These are phyloP conservation scores for Troglohyphantes excavatus DNA, from an alignment of 2,888 invertebrate species.

Conservation along the genomic window DNA sequence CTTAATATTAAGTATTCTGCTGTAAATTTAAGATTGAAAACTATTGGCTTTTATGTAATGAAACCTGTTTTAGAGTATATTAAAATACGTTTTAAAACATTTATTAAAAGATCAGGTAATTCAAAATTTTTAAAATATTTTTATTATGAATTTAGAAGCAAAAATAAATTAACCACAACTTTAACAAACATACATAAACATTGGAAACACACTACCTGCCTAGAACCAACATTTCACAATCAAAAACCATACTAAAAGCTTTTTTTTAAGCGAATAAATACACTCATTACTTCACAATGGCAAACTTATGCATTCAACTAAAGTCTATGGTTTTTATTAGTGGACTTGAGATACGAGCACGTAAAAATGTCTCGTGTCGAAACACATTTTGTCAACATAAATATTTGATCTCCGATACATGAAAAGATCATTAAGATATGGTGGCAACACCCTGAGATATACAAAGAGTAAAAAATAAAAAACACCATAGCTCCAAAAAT, in stretches of 20 bases:
- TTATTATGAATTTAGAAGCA: constrained; percentile 49
- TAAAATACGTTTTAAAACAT: too few species aligned
- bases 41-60: too few species aligned
- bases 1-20: too few species aligned
- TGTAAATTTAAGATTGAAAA: too few species aligned
- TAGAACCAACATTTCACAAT: constrained; percentile 40
- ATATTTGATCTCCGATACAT: constrained; percentile 1
- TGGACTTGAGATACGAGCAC: not conserved
- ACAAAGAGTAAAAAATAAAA: not conserved
- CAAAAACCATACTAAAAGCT: constrained; percentile 36
- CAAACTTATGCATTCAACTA: constrained; percentile 2
- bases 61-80: too few species aligned
- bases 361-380: not conserved
- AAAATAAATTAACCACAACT: constrained; percentile 71
- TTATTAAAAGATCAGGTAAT: not conserved
- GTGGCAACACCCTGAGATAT: constrained; percentile 5
- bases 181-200: constrained; percentile 53
- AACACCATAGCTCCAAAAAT: not conserved
- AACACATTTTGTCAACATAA: not conserved
- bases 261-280: constrained; percentile 46
- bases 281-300: constrained; percentile 22
- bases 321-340: too few species aligned
- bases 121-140: constrained; percentile 60
- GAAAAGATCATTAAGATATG: not conserved
- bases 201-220: constrained; percentile 36